phyloP scores from a whole-genome alignment of 1,140 invertebrate species.

The Pseudomyrmex gracilis region DNA sequence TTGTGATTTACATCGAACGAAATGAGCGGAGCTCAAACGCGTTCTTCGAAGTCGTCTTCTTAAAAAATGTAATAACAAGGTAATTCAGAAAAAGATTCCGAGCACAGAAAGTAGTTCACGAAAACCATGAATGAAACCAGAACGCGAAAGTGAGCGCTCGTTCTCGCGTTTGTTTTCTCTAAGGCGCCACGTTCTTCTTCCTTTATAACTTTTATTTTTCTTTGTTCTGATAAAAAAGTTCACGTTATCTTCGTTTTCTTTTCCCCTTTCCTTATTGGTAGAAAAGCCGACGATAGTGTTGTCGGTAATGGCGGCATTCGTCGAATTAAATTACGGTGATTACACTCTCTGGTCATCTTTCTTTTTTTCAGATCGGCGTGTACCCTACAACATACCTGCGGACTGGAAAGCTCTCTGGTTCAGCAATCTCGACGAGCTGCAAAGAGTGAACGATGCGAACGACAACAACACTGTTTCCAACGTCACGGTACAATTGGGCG shows the following conservation, averaged over 20 bases:
- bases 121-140: constrained; percentile 27
- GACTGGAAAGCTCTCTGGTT: constrained; percentile 88
- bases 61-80: constrained; percentile 59
- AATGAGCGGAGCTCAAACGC: constrained; percentile 9
- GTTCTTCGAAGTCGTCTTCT: not conserved
- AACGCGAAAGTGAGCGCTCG: constrained; percentile 22
- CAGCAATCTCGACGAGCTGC: constrained; percentile 87
- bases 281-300: constrained; percentile 11
- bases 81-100: constrained; percentile 35
- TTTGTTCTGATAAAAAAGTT: constrained; percentile 49
- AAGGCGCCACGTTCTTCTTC: no score
- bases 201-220: constrained; percentile 57
- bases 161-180: constrained; percentile 25
- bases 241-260: not conserved
- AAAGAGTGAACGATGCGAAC: constrained; percentile 86
- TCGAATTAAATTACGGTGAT: constrained; percentile 51
- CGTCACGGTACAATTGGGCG: constrained; percentile 93
- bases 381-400: constrained; percentile 84
- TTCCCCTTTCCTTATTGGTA: not conserved
- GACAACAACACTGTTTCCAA: constrained; percentile 91
- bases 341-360: constrained; percentile 35
- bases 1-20: constrained; percentile 34
- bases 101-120: constrained; percentile 47
- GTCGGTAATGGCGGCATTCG: constrained; percentile 44
- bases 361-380: constrained; percentile 79